phyloP scores from a whole-genome alignment of 2,888 invertebrate species.

The Diabrotica balteata region DNA sequence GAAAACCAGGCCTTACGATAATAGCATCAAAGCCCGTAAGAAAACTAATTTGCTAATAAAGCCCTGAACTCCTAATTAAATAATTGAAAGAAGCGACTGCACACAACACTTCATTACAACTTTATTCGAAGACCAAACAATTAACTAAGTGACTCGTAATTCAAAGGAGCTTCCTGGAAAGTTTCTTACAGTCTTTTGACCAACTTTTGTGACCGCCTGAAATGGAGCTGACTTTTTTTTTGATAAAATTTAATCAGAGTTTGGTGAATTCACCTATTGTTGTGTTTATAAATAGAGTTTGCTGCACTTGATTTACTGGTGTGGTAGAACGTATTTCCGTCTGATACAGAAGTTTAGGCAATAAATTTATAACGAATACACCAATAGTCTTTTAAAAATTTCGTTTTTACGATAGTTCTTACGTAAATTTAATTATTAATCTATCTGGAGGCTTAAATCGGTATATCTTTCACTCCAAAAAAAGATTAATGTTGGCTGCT shows the following conservation, averaged over 20 bases:
- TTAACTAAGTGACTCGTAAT: slow-evolving; percentile 35
- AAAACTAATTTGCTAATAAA: slow-evolving; percentile 25
- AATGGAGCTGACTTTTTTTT: slow-evolving; percentile 7
- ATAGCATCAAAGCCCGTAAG: slow-evolving; percentile 24
- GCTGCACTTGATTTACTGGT: slow-evolving; percentile 19
- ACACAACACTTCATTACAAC: slow-evolving; percentile 40
- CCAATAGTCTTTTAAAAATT: background rate
- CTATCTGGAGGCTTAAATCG: too few species aligned
- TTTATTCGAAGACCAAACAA: slow-evolving; percentile 39
- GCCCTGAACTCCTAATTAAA: slow-evolving; percentile 34
- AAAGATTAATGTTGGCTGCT: too few species aligned
- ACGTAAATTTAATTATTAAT: too few species aligned
- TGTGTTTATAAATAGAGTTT: slow-evolving; percentile 16
- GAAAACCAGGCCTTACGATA: slow-evolving; percentile 18
- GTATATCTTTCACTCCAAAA: too few species aligned
- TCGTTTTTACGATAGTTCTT: too few species aligned
- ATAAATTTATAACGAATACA: background rate
- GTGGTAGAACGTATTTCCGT: background rate
- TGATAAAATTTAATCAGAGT: slow-evolving; percentile 20
- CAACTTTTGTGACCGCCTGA: slow-evolving; percentile 22
- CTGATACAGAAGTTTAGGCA: background rate
- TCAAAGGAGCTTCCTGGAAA: slow-evolving; percentile 16
- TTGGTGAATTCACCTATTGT: slow-evolving; percentile 20
- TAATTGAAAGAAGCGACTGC: slow-evolving; percentile 36
- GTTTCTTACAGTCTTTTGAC: slow-evolving; percentile 22